A percentile compares a stretch with the other conserved stretches of the same genome.
phyloP scores from a whole-genome alignment of 2,888 invertebrate genomes.

The Cenopis cana region DNA sequence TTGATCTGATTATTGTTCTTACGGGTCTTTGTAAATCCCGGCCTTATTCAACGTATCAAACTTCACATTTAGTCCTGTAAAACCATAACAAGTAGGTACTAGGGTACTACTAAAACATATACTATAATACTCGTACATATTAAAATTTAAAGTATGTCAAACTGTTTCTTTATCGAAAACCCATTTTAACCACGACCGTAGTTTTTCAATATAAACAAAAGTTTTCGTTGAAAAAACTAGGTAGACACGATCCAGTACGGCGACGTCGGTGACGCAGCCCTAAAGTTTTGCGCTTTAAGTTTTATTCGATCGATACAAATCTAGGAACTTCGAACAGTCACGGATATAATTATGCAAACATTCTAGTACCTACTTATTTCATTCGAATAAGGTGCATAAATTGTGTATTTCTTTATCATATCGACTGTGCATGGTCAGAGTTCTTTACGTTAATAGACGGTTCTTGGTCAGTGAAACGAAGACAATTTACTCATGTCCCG shows the following conservation, averaged over 20 bases:
- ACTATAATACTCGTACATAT: too few species aligned
- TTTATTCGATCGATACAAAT: background rate
- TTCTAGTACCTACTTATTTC: background rate
- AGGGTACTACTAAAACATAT: too few species aligned
- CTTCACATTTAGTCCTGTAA: too few species aligned
- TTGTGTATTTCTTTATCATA: background rate
- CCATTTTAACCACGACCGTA: conserved; percentile 12
- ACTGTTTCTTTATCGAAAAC: conserved; percentile 10
- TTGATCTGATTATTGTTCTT: too few species aligned
- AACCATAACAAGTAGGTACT: too few species aligned
- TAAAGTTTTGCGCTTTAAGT: conserved; percentile 10
- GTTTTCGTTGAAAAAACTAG: too few species aligned
- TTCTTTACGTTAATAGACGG: background rate
- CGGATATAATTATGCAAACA: background rate
- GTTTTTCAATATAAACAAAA: conserved; percentile 24
- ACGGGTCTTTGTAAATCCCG: too few species aligned
- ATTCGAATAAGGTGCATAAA: background rate
- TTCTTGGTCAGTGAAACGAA: conserved; percentile 10
- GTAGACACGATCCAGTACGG: conserved; percentile 18
- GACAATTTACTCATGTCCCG: conserved; percentile 24
- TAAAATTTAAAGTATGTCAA: background rate
- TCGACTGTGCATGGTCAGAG: background rate
- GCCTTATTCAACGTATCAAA: too few species aligned
- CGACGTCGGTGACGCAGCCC: conserved; percentile 7
- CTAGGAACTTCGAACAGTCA: conserved; percentile 4